These are phyloP conservation scores for Camponotus floridanus DNA, from an alignment of 1,140 invertebrate species.

Conservation along the genomic window DNA sequence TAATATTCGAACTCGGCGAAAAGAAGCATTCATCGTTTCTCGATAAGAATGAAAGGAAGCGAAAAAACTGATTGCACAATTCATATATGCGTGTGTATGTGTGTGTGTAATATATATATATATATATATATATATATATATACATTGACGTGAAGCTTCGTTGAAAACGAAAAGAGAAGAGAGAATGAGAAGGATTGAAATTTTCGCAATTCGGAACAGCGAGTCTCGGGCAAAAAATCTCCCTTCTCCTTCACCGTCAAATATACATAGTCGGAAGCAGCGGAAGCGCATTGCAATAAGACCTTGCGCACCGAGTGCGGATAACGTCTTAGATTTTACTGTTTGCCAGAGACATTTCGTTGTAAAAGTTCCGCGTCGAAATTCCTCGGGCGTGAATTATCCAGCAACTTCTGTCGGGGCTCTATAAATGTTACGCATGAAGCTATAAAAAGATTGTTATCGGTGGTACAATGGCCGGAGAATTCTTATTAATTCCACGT, in stretches of 20 bases:
- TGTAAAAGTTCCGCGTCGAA: slow-evolving; percentile 44
- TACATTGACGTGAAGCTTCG: not conserved
- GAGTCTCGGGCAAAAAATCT: too few species aligned
- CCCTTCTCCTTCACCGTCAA: slow-evolving; percentile 28
- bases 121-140: too few species aligned
- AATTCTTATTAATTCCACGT: slow-evolving; percentile 41
- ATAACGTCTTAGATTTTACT: slow-evolving; percentile 52
- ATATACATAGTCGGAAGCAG: slow-evolving; percentile 47
- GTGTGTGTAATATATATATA: too few species aligned
- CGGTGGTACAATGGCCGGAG: not conserved
- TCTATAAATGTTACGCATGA: slow-evolving; percentile 12
- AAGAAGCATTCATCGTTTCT: not conserved
- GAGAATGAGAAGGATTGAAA: slow-evolving; percentile 35
- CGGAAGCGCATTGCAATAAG: slow-evolving; percentile 55
- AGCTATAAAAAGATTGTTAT: slow-evolving; percentile 33
- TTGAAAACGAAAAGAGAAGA: not conserved
- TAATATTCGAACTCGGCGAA: slow-evolving; percentile 19
- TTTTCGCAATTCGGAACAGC: slow-evolving; percentile 12
- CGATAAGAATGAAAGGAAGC: not conserved
- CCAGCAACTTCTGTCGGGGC: not conserved
- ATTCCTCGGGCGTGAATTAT: slow-evolving; percentile 17
- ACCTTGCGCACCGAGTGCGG: slow-evolving; percentile 52
- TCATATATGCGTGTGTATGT: not conserved
- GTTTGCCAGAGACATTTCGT: slow-evolving; percentile 39
- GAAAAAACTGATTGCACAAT: slow-evolving; percentile 18